phyloP scores from a whole-genome alignment of 37 sponge, comb jelly and placozoan species.

The Petrosia ficiformis region DNA sequence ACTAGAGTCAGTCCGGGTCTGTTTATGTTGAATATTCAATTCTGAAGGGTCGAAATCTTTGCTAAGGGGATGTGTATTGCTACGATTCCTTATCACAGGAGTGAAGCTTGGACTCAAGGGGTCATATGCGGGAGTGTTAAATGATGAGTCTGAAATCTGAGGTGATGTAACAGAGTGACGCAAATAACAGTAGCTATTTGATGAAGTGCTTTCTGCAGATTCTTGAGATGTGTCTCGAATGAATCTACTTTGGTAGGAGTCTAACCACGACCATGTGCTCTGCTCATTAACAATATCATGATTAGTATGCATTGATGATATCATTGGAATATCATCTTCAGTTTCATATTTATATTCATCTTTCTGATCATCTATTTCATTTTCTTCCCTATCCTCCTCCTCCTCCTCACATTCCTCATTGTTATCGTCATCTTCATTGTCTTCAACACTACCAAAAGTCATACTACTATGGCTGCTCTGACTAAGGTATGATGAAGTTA shows the following conservation, averaged over 20 bases:
- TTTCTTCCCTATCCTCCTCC: not conserved
- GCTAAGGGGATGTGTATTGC: not conserved
- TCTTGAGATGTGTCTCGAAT: not conserved
- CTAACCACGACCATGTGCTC: too few species aligned
- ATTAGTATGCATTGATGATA: too few species aligned
- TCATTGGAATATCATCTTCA: too few species aligned
- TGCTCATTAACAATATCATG: too few species aligned
- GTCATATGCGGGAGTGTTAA: not conserved
- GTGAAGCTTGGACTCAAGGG: not conserved
- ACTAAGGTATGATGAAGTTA: too few species aligned
- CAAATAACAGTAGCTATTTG: not conserved
- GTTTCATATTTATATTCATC: too few species aligned
- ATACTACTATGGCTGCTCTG: too few species aligned
- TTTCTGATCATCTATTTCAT: too few species aligned
- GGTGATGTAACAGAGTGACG: not conserved
- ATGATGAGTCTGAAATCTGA: not conserved
- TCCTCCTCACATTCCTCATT: not conserved
- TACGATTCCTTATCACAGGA: not conserved
- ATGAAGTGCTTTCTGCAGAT: not conserved
- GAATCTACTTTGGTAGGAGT: not conserved
- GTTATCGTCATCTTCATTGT: not conserved
- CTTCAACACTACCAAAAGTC: too few species aligned
- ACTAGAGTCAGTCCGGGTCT: not conserved
- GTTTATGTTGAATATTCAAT: not conserved
- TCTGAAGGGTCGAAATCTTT: not conserved